Base-by-base conservation (phyloP, 2,113 vertebrate genomes). In the Proteles cristata region DNA sequence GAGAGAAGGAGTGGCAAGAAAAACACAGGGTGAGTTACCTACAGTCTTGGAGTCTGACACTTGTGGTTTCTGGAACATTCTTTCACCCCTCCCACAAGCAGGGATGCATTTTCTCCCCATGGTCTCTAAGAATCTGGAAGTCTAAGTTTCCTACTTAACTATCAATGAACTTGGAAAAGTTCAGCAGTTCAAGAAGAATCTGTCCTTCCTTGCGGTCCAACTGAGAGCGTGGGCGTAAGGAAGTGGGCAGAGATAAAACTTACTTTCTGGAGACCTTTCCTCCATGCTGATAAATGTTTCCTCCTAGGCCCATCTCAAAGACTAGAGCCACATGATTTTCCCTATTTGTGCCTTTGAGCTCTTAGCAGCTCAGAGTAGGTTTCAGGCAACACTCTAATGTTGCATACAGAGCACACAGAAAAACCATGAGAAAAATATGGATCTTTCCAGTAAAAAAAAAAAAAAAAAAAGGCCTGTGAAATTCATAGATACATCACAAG, bases 381-480 rank as follows among this genome's bases (percentile, higher is more conserved):
- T 26, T 26, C 16, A 33, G 28, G 48, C 2, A 16, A 31, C 0
- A 5, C 1, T 2, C 17, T 39, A 8, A 58, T 0, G 2, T 10
- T 26, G 7, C 55, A 23, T 12, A 25, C 2, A 80, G 28, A 63
- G 15, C 2, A 26, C 12, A 16, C 17, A 23, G 14, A 71, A 31
- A 74, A 85, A 50, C 26, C 26, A 45, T 23, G n/a, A 63, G 80
- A 45, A 85, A 65, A 58, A 6, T 73, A 23, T 0, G 9, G 11
- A 3, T 1, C 45, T 53, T 61, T 89, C 16, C 11, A 45, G 26
- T 48, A 11, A 35, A 80, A 76, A 50, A 50, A 25, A 11, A 11
- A 86, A 73, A 21, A 55, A 39, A 39, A 39, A 3, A 39, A 9
- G 82, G 69, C 66, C 31, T 16, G 10, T 55, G 43, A 23, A 80